Evolutionary conservation across 1,140 invertebrate genomes (phyloP).

Genomic region (Cotesia typhae): DNA sequence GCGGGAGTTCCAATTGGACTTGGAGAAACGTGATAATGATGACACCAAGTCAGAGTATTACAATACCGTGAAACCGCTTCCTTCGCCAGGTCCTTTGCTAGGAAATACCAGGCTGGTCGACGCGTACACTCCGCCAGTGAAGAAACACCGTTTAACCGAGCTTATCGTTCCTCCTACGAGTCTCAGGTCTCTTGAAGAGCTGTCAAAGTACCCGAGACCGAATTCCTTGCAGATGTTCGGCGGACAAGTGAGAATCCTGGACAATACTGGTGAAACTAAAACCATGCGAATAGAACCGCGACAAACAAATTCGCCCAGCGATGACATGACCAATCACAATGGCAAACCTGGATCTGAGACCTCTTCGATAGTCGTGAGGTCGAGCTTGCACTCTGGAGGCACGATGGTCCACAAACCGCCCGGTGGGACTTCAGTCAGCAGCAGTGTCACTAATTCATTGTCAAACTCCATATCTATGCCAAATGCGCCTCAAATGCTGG

Average conservation of each 20-base stretch:
- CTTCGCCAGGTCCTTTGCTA: slow-evolving; percentile 80
- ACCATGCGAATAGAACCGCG: slow-evolving; percentile 76
- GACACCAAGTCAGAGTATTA: slow-evolving; percentile 55
- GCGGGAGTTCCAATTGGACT: slow-evolving; percentile 61
- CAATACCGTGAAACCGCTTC: slow-evolving; percentile 67
- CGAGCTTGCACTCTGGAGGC: slow-evolving; percentile 77
- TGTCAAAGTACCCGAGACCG: slow-evolving; percentile 61
- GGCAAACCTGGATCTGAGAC: slow-evolving; percentile 61
- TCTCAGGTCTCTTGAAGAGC: slow-evolving; percentile 69
- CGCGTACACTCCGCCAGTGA: slow-evolving; percentile 65
- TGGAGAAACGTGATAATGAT: slow-evolving; percentile 64
- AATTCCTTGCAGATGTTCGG: slow-evolving; percentile 79
- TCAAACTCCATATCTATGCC: slow-evolving; percentile 58
- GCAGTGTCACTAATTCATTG: slow-evolving; percentile 42
- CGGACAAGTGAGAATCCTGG: slow-evolving; percentile 78
- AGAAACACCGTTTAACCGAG: slow-evolving; percentile 65
- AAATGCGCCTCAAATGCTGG: slow-evolving; percentile 69
- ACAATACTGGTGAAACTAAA: slow-evolving; percentile 73
- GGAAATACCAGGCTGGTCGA: slow-evolving; percentile 83
- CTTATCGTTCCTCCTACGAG: slow-evolving; percentile 57
- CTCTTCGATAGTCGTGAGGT: slow-evolving; percentile 74
- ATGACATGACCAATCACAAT: slow-evolving; percentile 47
- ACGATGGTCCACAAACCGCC: slow-evolving; percentile 72
- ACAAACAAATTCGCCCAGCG: slow-evolving; percentile 58
- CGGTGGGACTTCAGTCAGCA: slow-evolving; percentile 46